Base-by-base conservation (phyloP, 2,888 invertebrate species). In the Laspeyria flexula region DNA sequence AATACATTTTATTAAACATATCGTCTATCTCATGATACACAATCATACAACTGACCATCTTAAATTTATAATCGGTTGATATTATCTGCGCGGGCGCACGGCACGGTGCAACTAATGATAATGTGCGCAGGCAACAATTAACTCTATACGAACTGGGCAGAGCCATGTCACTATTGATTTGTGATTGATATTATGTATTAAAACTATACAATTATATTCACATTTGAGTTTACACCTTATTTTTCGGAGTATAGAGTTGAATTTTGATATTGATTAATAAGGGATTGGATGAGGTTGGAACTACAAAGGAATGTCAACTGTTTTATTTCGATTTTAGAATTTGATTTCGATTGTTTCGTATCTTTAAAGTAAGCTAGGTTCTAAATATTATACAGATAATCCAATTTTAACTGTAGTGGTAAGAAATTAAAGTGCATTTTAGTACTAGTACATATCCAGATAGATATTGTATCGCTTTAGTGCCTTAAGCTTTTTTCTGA, bases 161-260 rank as follows among this genome's bases (percentile, higher is more conserved):
- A 60, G 61, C 84, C 80, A 55, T 67, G 85, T 87, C 88, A 82
- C 65, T 82, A 69, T 83, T 88, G 88, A 88, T 88, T 88, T 90
- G 89, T 88, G 88, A 90, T 90, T 89, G 90, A 89, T 89, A 79
- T 77, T 87, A 83, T 83, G 77, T 82, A 77, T 65, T 61, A 38
- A 60, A 57, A 54, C 42, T 62, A 63, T 56, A 44, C 27, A 53
- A 43, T n/a, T 15, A 3, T 31, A 11, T 13, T 0, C 7, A 29
- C 30, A 48, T 23, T 0, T 11, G 4, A 58, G 43, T 55, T 6
- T n/a, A 42, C 1, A 58, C 39, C 27, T 4, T 58, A 43, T 0
- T 0, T 0, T 0, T 3, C 15, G 0, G 0, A 0, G 0, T 0
- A 21, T 41, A 58, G 10, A 25, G 40, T 55, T 29, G 10, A 9